Evolutionary conservation across 2,888 invertebrate species (phyloP), one percentile per base, ranked within the genome.

Genomic region (Zele albiditarsus): DNA sequence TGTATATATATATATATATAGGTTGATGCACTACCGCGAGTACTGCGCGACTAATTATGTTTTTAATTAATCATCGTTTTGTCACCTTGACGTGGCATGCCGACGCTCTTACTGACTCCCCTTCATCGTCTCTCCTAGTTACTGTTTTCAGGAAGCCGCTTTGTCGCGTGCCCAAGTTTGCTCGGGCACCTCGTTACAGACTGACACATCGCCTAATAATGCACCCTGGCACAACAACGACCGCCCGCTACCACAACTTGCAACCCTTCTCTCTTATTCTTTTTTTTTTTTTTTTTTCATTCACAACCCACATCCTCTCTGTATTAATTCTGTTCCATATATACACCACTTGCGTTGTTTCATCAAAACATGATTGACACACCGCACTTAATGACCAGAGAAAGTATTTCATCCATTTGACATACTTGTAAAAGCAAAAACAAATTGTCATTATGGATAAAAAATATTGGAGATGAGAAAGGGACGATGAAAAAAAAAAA

Each of bases 11-110:
- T 38, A 12, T 2, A 10, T 72, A 42, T 72, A 77, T 66, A 66
- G 53, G n/a, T 63, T 73, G 58, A 23, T 65, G 46, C 70, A 69
- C 67, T 72, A 71, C 67, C 33, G 31, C 20, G 73, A 76, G 76
- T 73, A 72, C 67, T 70, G 77, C 73, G 70, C 75, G 82, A 84
- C 88, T 88, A 89, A 89, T 89, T 86, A 87, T 85, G 84, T 87
- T 87, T 88, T 89, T 88, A 87, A 89, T 89, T 89, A 88, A 89
- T 89, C 88, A 89, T 85, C 85, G 82, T 85, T 85, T 86, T 84
- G 85, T 86, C 85, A 82, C 83, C 78, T 81, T 73, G 78, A 78
- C 71, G 74, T 53, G 77, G 69, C 74, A 46, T 49, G 75, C 49
- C 33, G 57, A 71, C 71, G 74, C 71, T 72, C 67, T 33, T 68